Percentiles rank a stretch among this genome's conserved stretches.
Evolutionary conservation across 2,888 invertebrate species (phyloP).

Genomic region (Lasioglossum figueresi): DNA sequence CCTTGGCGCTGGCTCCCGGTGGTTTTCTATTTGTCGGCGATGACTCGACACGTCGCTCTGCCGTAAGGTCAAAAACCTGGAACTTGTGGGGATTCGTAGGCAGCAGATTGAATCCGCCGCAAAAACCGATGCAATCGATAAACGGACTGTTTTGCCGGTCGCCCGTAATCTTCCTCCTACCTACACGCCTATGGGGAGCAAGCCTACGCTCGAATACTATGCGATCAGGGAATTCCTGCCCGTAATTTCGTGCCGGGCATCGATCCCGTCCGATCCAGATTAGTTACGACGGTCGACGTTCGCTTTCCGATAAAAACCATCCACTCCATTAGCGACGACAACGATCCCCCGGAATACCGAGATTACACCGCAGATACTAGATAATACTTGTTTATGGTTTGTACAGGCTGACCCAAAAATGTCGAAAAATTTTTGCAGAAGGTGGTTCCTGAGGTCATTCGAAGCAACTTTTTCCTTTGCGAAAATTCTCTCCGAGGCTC

Average conservation of each 20-base stretch:
- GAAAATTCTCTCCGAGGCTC: no score
- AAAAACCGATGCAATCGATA: slow-evolving; percentile 22
- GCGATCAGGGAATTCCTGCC: background rate
- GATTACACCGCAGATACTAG: background rate
- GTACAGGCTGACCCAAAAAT: no score
- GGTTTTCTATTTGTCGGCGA: slow-evolving; percentile 49
- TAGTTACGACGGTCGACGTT: background rate
- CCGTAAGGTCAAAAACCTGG: slow-evolving; percentile 57
- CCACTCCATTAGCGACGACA: background rate
- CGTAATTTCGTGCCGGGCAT: background rate
- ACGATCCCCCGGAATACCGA: background rate
- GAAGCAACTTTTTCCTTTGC: no score
- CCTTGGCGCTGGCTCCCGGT: slow-evolving; percentile 36
- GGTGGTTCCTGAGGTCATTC: no score
- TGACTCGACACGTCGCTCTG: slow-evolving; percentile 42
- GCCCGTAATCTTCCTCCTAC: background rate
- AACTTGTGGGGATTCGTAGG: slow-evolving; percentile 57
- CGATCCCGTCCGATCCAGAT: background rate
- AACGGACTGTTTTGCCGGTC: slow-evolving; percentile 15
- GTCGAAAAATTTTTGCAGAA: no score
- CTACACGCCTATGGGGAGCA: background rate
- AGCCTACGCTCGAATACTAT: background rate
- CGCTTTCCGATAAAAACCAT: background rate
- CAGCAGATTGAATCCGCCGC: slow-evolving; percentile 45
- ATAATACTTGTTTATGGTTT: background rate